phyloP scores from a whole-genome alignment of 1,140 invertebrate species.

The Hyles vespertilio region DNA sequence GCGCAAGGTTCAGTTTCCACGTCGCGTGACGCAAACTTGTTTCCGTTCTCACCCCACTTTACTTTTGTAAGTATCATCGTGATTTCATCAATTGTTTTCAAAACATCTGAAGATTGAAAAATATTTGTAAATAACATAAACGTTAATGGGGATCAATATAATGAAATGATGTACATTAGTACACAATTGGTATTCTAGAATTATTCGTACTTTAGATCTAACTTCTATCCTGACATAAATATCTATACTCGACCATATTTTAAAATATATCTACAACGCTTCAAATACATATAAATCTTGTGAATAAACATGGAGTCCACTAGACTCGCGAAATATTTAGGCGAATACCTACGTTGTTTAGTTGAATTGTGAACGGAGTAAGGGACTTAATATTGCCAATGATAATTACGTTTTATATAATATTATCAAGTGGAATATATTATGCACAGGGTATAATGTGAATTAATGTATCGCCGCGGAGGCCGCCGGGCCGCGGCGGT shows the following conservation, averaged over 20 bases:
- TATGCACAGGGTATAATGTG: constrained; percentile 71
- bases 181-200: constrained; percentile 70
- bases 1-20: background rate
- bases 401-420: constrained; percentile 53
- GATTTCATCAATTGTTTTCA: constrained; percentile 19
- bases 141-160: constrained; percentile 72
- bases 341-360: constrained; percentile 55
- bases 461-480: constrained; percentile 41
- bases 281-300: constrained; percentile 36
- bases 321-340: constrained; percentile 43
- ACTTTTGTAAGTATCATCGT: background rate
- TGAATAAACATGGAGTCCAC: constrained; percentile 30
- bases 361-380: constrained; percentile 58
- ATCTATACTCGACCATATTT: constrained; percentile 42
- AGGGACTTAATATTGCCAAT: constrained; percentile 66
- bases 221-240: constrained; percentile 49
- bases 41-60: background rate
- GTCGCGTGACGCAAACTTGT: background rate
- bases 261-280: constrained; percentile 39
- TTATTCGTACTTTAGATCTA: constrained; percentile 65
- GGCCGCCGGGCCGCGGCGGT: constrained; percentile 27
- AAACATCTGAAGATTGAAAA: constrained; percentile 30
- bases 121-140: constrained; percentile 73
- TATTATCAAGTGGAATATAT: constrained; percentile 59
- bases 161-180: constrained; percentile 66